Conservation (phyloP, 2,113 vertebrate species). For the Prionailurus viverrinus region DNA sequence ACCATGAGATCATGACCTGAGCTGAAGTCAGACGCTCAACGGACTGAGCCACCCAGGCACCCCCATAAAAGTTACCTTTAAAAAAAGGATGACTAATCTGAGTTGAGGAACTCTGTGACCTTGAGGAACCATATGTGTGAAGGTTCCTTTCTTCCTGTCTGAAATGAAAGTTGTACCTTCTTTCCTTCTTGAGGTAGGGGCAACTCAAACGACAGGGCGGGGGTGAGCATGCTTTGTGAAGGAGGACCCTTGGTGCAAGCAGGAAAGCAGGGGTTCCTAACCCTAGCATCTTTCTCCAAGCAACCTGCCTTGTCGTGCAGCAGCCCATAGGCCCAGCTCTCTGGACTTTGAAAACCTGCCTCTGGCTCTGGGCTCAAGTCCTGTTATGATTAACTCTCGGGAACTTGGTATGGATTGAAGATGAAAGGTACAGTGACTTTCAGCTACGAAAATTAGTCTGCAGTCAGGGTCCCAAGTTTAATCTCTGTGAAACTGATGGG, state of each 20-base stretch:
- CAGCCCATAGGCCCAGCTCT: neutral
- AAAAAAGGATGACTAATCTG: neutral
- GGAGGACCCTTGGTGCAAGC: neutral
- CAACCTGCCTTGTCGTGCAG: neutral
- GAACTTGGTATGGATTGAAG: neutral
- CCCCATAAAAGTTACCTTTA: neutral
- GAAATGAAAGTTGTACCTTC: neutral
- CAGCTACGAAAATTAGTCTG: slow-evolving; percentile 27
- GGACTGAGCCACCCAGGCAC: neutral
- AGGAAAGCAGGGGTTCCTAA: neutral
- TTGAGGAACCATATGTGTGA: neutral
- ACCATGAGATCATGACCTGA: neutral
- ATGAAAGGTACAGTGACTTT: slow-evolving; percentile 40
- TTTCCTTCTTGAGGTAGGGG: neutral
- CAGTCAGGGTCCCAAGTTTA: slow-evolving; percentile 65
- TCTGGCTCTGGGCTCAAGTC: neutral
- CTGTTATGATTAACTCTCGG: neutral
- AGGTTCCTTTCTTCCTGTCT: neutral
- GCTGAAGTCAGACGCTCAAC: neutral
- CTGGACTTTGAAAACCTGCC: neutral
- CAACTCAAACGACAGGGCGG: neutral
- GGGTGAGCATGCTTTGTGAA: neutral
- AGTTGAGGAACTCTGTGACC: neutral
- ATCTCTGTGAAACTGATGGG: slow-evolving; percentile 67
- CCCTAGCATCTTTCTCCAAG: neutral